A percentile compares a stretch with the other conserved stretches of the same genome.
Evolutionary conservation across 2,797 vertebrate species (phyloP).

Genomic region (Knipowitschia caucasica): DNA sequence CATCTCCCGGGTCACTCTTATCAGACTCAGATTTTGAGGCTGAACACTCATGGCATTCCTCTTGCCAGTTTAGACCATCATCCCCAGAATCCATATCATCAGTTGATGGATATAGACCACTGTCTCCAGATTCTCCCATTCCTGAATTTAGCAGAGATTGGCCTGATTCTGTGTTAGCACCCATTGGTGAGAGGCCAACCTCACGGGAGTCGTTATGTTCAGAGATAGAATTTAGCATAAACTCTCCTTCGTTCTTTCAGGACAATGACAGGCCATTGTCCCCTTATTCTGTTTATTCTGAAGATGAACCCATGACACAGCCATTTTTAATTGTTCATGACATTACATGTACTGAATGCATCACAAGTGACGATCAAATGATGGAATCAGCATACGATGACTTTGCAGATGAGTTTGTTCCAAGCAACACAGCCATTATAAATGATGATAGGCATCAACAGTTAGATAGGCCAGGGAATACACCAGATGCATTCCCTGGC

Average conservation of each 20-base stretch:
- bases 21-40: constrained; percentile 26
- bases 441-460: background rate
- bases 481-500: too few relatives aligned
- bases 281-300: constrained; percentile 37
- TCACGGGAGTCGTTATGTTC: constrained; percentile 46
- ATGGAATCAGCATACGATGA: constrained; percentile 34
- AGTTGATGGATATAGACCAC: constrained; percentile 26
- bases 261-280: constrained; percentile 28
- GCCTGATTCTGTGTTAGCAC: constrained; percentile 12
- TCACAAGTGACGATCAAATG: constrained; percentile 34
- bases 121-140: constrained; percentile 56
- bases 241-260: constrained; percentile 16
- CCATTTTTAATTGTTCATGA: constrained; percentile 11
- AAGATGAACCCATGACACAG: constrained; percentile 17
- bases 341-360: background rate
- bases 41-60: background rate
- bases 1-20: constrained; percentile 27
- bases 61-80: constrained; percentile 30
- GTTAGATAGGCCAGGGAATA: too few relatives aligned
- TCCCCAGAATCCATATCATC: constrained; percentile 44
- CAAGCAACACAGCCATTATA: constrained; percentile 19
- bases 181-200: constrained; percentile 20
- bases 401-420: constrained; percentile 20
- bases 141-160: constrained; percentile 37
- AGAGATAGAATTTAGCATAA: constrained; percentile 26